Evolutionary conservation across 1,140 invertebrate species (phyloP).

Genomic region (Brachionus asplanchnoidis): DNA sequence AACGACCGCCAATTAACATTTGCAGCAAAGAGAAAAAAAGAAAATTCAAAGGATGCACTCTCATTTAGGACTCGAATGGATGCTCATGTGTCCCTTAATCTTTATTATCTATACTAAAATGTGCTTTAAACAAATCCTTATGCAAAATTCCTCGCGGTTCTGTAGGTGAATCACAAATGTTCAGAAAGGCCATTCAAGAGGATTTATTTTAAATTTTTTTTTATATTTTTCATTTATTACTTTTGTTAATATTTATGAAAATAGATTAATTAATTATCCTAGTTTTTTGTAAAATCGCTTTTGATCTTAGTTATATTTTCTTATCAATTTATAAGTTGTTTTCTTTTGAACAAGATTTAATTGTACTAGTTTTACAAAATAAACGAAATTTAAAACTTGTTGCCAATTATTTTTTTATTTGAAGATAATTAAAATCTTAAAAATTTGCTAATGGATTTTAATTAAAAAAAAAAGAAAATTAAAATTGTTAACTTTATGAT

Average conservation of each 20-base stretch:
- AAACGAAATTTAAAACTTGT: background rate
- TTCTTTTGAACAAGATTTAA: slow-evolving; percentile 1
- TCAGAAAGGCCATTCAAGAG: background rate
- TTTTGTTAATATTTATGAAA: background rate
- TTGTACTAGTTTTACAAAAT: background rate
- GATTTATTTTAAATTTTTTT: background rate
- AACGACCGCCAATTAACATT: slow-evolving; percentile 8
- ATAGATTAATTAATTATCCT: background rate
- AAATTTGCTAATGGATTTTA: too few species aligned
- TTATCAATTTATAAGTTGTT: background rate
- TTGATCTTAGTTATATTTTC: slow-evolving; percentile 2
- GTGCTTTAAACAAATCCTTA: too few species aligned
- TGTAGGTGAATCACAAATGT: background rate
- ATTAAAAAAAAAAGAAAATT: too few species aligned
- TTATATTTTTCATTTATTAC: background rate
- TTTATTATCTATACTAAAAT: too few species aligned
- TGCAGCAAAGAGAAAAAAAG: slow-evolving; percentile 3
- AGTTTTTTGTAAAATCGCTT: background rate
- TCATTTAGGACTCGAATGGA: background rate
- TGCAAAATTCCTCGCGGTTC: background rate
- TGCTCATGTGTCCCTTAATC: too few species aligned
- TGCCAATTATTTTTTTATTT: background rate
- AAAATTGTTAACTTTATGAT: too few species aligned
- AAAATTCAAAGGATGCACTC: background rate
- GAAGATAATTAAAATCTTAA: too few species aligned